Evolutionary conservation across 64 coral and sea anemone genomes (phyloP).

Genomic region (Anthopleura sola): DNA sequence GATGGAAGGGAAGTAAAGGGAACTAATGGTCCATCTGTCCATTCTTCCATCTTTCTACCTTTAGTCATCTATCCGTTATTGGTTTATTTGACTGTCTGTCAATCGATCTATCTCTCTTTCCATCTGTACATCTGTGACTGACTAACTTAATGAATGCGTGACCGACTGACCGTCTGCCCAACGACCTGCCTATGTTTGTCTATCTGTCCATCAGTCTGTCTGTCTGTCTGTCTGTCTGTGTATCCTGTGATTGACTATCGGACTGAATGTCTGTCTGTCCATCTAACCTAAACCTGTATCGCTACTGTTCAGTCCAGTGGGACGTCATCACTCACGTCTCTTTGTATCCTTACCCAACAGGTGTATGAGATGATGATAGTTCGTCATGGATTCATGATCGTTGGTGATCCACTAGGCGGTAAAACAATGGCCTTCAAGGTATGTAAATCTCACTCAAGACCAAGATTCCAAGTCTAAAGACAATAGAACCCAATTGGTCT

Average conservation of each 20-base stretch:
- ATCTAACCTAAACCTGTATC: too few relatives aligned
- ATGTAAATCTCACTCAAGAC: not conserved
- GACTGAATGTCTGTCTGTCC: too few relatives aligned
- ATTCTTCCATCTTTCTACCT: not conserved
- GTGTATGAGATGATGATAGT: slow-evolving; percentile 85
- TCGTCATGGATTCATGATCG: slow-evolving; percentile 89
- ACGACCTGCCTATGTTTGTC: too few relatives aligned
- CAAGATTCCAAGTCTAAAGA: not conserved
- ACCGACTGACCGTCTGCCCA: too few relatives aligned
- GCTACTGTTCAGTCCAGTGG: too few relatives aligned
- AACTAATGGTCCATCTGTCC: not conserved
- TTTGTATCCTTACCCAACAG: not conserved
- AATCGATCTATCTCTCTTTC: not conserved
- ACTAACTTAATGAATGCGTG: not conserved
- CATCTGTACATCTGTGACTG: not conserved
- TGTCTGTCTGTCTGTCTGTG: not conserved
- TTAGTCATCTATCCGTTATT: not conserved
- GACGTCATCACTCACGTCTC: not conserved
- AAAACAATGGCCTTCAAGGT: slow-evolving; percentile 99
- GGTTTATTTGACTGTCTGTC: not conserved
- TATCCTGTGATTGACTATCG: too few relatives aligned
- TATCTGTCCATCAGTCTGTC: not conserved
- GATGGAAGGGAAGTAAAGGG: not conserved
- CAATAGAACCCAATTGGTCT: not conserved
- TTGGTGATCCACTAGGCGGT: slow-evolving; percentile 93